Evolutionary conservation across 2,888 invertebrate genomes (phyloP).

Genomic region (Alentia gelatinosa): DNA sequence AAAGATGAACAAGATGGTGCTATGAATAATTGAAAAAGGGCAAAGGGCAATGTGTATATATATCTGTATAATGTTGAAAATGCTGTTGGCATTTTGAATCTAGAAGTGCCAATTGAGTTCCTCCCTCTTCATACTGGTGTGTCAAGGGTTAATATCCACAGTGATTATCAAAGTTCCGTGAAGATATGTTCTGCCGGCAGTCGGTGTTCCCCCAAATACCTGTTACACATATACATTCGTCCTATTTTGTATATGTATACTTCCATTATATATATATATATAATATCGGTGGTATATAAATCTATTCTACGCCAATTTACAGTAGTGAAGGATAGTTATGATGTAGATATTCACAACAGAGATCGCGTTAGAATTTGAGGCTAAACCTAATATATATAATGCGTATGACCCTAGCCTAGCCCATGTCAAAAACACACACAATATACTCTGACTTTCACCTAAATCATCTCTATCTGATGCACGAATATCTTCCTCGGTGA

Average conservation of each 20-base stretch:
- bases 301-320: conserved; percentile 42
- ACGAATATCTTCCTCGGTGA: neutral
- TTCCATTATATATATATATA: conserved; percentile 34
- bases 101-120: neutral
- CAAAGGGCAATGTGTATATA: conserved; percentile 20
- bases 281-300: conserved; percentile 43
- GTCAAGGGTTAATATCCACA: neutral
- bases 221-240: conserved; percentile 19
- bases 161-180: conserved; percentile 23
- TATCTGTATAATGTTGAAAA: conserved; percentile 13
- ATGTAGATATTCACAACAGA: conserved; percentile 45
- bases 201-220: conserved; percentile 53
- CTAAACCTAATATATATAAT: conserved; percentile 38
- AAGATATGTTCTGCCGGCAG: conserved; percentile 43
- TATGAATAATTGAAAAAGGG: conserved; percentile 31
- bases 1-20: conserved; percentile 35
- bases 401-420: conserved; percentile 19
- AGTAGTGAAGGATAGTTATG: conserved; percentile 40
- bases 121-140: neutral
- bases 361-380: conserved; percentile 29
- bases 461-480: conserved; percentile 8
- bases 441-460: conserved; percentile 26
- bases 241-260: conserved; percentile 42
- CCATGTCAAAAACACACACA: conserved; percentile 37
- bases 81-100: neutral